These are phyloP conservation scores for Nematolebias whitei DNA, from an alignment of 2,113 vertebrate genomes.

Conservation along the genomic window DNA sequence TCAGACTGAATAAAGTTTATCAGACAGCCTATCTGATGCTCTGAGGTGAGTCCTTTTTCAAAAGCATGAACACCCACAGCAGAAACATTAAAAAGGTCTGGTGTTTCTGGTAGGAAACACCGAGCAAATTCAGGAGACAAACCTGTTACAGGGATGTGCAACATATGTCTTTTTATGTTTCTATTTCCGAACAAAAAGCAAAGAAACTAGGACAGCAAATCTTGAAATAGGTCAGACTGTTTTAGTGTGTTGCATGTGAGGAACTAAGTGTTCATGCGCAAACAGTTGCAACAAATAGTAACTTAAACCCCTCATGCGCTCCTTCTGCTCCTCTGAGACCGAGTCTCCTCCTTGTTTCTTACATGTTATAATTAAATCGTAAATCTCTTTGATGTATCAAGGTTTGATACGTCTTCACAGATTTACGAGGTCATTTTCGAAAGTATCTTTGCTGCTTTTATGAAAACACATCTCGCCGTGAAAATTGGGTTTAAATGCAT, in stretches of 20 bases:
- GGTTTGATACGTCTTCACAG: slow-evolving; percentile 41
- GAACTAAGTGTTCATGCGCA: slow-evolving; percentile 28
- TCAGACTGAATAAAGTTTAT: slow-evolving; percentile 15
- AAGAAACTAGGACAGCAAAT: slow-evolving; percentile 60
- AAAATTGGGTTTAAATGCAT: slow-evolving; percentile 30
- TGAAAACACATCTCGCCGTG: slow-evolving; percentile 20
- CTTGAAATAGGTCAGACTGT: slow-evolving; percentile 61
- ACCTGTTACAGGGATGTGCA: slow-evolving; percentile 36
- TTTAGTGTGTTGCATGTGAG: slow-evolving; percentile 21
- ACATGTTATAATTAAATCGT: slow-evolving; percentile 59
- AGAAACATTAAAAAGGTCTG: background rate
- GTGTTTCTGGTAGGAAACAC: background rate
- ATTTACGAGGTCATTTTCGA: slow-evolving; percentile 52
- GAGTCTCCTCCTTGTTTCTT: slow-evolving; percentile 40
- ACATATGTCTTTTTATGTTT: slow-evolving; percentile 46
- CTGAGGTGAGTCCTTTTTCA: slow-evolving; percentile 42
- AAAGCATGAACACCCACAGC: slow-evolving; percentile 9
- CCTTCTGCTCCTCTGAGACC: slow-evolving; percentile 49
- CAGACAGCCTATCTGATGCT: slow-evolving; percentile 3
- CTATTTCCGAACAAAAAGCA: slow-evolving; percentile 33
- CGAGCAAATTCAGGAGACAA: slow-evolving; percentile 5
- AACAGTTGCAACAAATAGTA: slow-evolving; percentile 38
- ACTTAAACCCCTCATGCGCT: slow-evolving; percentile 36
- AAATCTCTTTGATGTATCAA: slow-evolving; percentile 64
- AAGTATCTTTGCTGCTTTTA: slow-evolving; percentile 36